Percentiles rank a stretch among this genome's conserved stretches.
These are phyloP conservation scores for Silvanus unidentatus DNA, from an alignment of 2,888 invertebrate genomes.

Conservation along the genomic window DNA sequence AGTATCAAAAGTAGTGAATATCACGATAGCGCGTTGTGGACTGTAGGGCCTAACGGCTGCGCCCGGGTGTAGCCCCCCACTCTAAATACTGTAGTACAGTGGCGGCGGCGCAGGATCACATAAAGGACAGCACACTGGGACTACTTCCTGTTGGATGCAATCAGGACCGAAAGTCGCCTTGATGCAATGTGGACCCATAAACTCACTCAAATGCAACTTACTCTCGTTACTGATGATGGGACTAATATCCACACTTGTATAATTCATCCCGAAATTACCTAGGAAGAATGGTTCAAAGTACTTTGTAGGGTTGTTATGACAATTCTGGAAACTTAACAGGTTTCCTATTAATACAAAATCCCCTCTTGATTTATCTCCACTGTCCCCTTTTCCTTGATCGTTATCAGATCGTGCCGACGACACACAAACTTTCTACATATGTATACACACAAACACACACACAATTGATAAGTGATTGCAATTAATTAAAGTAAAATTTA, in stretches of 20 bases:
- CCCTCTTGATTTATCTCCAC: too few species aligned
- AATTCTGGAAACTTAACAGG: too few species aligned
- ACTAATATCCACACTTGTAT: too few species aligned
- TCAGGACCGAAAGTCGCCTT: constrained; percentile 13
- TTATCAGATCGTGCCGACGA: too few species aligned
- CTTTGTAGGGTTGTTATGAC: too few species aligned
- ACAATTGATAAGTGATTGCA: constrained; percentile 9
- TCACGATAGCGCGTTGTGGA: constrained; percentile 35
- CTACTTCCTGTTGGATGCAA: constrained; percentile 26
- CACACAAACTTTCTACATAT: too few species aligned
- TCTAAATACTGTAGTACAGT: constrained; percentile 26
- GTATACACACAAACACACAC: not conserved
- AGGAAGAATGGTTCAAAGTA: too few species aligned
- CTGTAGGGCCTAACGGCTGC: constrained; percentile 43
- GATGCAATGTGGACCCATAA: constrained; percentile 16
- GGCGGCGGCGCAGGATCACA: constrained; percentile 31
- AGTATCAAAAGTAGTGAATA: constrained; percentile 19
- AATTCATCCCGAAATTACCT: too few species aligned
- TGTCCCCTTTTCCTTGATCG: too few species aligned
- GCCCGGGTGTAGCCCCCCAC: constrained; percentile 47
- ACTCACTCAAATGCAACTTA: constrained; percentile 4
- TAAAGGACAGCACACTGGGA: constrained; percentile 23
- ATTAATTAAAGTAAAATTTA: constrained; percentile 18
- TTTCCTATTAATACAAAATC: too few species aligned
- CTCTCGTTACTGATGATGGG: not conserved